phyloP scores from a whole-genome alignment of 2,797 vertebrate genomes.

The Coregonus sp. region DNA sequence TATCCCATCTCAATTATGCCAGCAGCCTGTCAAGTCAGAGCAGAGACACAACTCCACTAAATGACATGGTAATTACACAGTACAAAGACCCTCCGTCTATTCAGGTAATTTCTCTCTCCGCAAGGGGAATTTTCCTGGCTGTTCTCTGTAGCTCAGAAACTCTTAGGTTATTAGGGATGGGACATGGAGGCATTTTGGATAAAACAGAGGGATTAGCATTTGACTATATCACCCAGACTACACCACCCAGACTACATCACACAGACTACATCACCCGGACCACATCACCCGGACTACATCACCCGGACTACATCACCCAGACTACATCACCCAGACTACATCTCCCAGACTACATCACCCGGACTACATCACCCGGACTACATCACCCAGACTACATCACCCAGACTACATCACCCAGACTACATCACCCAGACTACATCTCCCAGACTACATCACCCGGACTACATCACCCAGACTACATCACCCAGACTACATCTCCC shows the following conservation, averaged over 20 bases:
- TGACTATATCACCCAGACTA: constrained; percentile 28
- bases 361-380: too few relatives aligned
- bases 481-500: constrained; percentile 7
- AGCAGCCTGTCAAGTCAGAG: constrained; percentile 15
- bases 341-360: too few relatives aligned
- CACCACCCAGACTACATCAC: too few relatives aligned
- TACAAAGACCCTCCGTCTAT: constrained; percentile 18
- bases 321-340: too few relatives aligned
- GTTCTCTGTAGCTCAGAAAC: constrained; percentile 19
- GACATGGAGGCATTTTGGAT: constrained; percentile 10
- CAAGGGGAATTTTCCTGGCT: constrained; percentile 28
- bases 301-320: too few relatives aligned
- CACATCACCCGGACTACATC: too few relatives aligned
- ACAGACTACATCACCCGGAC: too few relatives aligned
- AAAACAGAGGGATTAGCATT: constrained; percentile 43
- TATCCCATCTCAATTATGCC: not conserved
- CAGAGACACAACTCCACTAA: constrained; percentile 19
- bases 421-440: too few relatives aligned
- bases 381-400: too few relatives aligned
- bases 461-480: too few relatives aligned
- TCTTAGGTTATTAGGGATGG: constrained; percentile 7
- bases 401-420: too few relatives aligned
- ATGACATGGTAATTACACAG: constrained; percentile 50
- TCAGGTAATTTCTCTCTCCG: constrained; percentile 34
- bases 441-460: too few relatives aligned